phyloP scores from a whole-genome alignment of 1,140 invertebrate species.

The Pissodes strobi region DNA sequence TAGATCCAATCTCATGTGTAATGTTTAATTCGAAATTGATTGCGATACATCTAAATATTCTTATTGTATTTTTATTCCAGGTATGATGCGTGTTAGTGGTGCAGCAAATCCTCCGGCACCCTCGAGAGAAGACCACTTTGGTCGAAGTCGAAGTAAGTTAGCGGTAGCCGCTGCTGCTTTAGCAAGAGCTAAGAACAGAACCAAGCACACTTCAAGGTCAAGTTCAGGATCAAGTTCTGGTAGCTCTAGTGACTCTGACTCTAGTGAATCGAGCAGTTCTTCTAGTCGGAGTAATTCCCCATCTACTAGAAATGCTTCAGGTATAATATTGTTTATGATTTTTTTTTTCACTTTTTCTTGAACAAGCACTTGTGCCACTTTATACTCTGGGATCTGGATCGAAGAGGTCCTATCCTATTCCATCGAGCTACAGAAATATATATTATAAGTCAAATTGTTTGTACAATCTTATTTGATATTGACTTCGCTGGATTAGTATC shows the following conservation, averaged over 20 bases:
- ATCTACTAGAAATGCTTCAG: constrained; percentile 22
- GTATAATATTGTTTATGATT: no score
- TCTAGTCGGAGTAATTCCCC: constrained; percentile 54
- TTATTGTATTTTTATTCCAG: constrained; percentile 39
- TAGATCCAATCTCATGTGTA: no score
- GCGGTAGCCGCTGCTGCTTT: constrained; percentile 49
- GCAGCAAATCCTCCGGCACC: constrained; percentile 55
- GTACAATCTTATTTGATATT: no score
- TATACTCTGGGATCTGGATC: no score
- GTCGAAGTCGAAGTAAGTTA: constrained; percentile 48
- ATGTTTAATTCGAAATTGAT: no score
- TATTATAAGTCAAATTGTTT: no score
- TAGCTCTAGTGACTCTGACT: constrained; percentile 57
- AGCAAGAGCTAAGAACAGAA: constrained; percentile 48
- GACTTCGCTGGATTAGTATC: no score
- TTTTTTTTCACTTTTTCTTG: no score
- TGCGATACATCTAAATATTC: no score
- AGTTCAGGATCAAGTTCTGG: constrained; percentile 58
- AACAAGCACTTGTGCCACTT: no score
- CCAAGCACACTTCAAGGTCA: constrained; percentile 55
- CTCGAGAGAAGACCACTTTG: constrained; percentile 45
- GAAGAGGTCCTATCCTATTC: no score
- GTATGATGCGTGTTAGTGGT: constrained; percentile 53
- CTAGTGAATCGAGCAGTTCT: constrained; percentile 56
- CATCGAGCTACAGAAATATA: no score